phyloP scores from a whole-genome alignment of 2,113 vertebrate genomes.

The Pterophyllum scalare region DNA sequence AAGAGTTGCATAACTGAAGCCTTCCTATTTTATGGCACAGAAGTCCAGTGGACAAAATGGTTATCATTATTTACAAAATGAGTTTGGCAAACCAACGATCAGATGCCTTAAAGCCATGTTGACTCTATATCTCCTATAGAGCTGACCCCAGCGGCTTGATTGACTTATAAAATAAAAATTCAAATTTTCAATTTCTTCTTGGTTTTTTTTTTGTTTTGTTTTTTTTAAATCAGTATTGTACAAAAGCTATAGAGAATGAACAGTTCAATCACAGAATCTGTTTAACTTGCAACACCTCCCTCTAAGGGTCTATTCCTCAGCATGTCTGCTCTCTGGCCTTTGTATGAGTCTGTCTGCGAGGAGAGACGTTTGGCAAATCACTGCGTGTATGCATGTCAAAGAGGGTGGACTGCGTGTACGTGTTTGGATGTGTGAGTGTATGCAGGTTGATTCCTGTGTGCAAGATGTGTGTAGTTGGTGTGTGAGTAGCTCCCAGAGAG shows the following conservation, averaged over 20 bases:
- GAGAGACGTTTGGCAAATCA: constrained; percentile 91
- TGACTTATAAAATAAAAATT: constrained; percentile 99
- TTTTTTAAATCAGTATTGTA: constrained; percentile 87
- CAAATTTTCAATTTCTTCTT: constrained; percentile 87
- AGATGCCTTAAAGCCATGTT: constrained; percentile 96
- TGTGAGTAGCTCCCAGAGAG: constrained; percentile 76
- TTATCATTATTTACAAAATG: constrained; percentile 93
- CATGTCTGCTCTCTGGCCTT: constrained; percentile 75
- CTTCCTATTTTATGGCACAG: constrained; percentile 96
- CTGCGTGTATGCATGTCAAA: constrained; percentile 29
- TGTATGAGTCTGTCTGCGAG: constrained; percentile 79
- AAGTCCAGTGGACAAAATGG: constrained; percentile 88
- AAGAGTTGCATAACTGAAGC: constrained; percentile 82
- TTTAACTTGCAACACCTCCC: constrained; percentile 80
- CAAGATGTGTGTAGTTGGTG: constrained; percentile 37
- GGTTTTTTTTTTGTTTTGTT: constrained; percentile 65
- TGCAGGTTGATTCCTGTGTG: constrained; percentile 50
- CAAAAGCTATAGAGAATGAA: constrained; percentile 98
- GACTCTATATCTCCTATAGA: constrained; percentile 90
- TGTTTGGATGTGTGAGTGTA: constrained; percentile 18
- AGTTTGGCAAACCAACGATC: constrained; percentile 82
- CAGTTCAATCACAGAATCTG: constrained; percentile 87
- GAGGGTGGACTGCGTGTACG: constrained; percentile 28
- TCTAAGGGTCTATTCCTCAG: constrained; percentile 70
- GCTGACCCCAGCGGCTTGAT: constrained; percentile 90